Evolutionary conservation across 1,140 invertebrate species (phyloP), one percentile per base, ranked within the genome.

Genomic region (Euwallacea fornicatus): DNA sequence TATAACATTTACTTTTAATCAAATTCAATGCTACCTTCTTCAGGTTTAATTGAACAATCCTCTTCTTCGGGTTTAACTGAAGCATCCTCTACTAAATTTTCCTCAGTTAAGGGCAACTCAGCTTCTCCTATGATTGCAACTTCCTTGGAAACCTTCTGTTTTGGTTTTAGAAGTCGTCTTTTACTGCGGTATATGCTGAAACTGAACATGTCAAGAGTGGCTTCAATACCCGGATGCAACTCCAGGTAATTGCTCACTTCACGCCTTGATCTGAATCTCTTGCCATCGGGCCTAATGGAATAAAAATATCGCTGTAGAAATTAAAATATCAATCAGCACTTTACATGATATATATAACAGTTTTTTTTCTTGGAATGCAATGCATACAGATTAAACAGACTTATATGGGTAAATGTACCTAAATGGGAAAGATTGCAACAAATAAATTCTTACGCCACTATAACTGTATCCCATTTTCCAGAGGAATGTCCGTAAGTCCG

Each of bases 391-490:
- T 15, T 4, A n/a, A 56, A 74, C 7, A 54, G 59, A 60, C 13
- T n/a, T 61, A 46, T n/a, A 50, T 33, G 21, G 21, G 21, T 33
- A 43, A 50, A 50, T 50, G 13, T 1, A 10, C 1, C 16, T 16
- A 56, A 21, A n/a, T n/a, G n/a, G n/a, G n/a, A n/a, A 56, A 56
- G 4, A 33, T 33, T 1, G 1, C 21, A 33, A 33, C 21, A 60
- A 41, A 8, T 60, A 60, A 10, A 65, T 33, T 33, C 50, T 60
- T 74, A 90, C 89, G 86, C 87, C 2, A 92, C 82, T 71, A 93
- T 85, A 69, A 92, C 86, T 7, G 92, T 90, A 80, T 93, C 91
- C 91, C 91, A 93, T 80, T 93, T 93, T 7, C 90, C 90, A 10
- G 89, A 88, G 4, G 89, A 89, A 72, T 86, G 84, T 2, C 88